Evolutionary conservation across 2,888 invertebrate species (phyloP).

Genomic region (Ophioninae sp.): DNA sequence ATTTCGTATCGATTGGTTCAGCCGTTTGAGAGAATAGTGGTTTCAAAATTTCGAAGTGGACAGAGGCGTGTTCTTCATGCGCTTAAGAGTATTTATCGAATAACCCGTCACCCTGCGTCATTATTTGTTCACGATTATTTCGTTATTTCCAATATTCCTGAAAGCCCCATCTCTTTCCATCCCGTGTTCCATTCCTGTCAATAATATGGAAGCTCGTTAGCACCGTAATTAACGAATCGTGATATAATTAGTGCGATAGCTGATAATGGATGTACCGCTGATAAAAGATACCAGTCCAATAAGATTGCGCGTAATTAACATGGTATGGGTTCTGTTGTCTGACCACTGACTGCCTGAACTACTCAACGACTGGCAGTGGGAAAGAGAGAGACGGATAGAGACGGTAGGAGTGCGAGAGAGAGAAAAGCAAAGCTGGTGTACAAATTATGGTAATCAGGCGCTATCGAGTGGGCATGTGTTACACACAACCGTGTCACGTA

Average conservation of each 20-base stretch:
- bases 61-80: too few species aligned
- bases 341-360: slow-evolving; percentile 43
- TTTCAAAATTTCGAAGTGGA: too few species aligned
- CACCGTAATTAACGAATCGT: not conserved
- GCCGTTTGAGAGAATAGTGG: too few species aligned
- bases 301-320: slow-evolving; percentile 24
- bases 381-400: slow-evolving; percentile 9
- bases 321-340: slow-evolving; percentile 25
- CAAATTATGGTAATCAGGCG: slow-evolving; percentile 52
- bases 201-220: not conserved
- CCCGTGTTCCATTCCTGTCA: too few species aligned
- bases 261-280: not conserved
- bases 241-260: not conserved
- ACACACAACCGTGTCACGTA: not conserved
- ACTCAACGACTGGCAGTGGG: slow-evolving; percentile 9
- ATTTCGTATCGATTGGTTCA: too few species aligned
- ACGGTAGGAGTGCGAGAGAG: not conserved
- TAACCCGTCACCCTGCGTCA: too few species aligned
- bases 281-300: slow-evolving; percentile 24
- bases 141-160: not conserved
- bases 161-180: too few species aligned
- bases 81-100: too few species aligned
- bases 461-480: slow-evolving; percentile 54
- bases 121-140: not conserved
- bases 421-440: slow-evolving; percentile 26